phyloP scores from a whole-genome alignment of 2,797 vertebrate species.

The Serranus cabrilla region DNA sequence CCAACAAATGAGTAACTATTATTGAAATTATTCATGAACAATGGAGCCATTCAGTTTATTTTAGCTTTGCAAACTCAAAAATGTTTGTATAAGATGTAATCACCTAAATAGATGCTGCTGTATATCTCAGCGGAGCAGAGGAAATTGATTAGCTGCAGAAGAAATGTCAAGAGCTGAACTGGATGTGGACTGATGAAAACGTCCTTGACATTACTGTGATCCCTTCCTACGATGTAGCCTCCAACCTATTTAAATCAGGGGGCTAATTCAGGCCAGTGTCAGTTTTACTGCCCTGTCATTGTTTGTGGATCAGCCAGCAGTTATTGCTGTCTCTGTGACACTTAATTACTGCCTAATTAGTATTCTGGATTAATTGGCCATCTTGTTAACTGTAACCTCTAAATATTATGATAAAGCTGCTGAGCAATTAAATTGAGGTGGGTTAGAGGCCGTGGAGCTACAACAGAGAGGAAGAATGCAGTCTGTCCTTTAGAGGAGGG shows the following conservation, averaged over 20 bases:
- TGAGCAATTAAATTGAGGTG: constrained; percentile 72
- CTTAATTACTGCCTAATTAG: constrained; percentile 79
- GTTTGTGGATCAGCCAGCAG: constrained; percentile 76
- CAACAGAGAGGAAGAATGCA: constrained; percentile 30
- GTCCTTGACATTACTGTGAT: constrained; percentile 74
- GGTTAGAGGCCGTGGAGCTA: constrained; percentile 42
- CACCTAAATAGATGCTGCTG: constrained; percentile 17
- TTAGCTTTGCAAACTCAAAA: constrained; percentile 31
- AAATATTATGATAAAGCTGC: constrained; percentile 81
- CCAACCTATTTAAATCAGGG: constrained; percentile 66
- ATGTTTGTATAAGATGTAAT: constrained; percentile 32
- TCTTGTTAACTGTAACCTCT: constrained; percentile 83
- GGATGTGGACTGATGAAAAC: constrained; percentile 54
- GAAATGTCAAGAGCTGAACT: constrained; percentile 61
- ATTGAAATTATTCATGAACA: constrained; percentile 9
- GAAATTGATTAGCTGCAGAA: constrained; percentile 51
- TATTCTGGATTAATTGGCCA: constrained; percentile 81
- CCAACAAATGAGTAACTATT: constrained; percentile 4
- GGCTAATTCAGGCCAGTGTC: constrained; percentile 69
- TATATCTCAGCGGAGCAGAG: constrained; percentile 37
- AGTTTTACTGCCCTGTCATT: constrained; percentile 70
- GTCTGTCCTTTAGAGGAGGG: neutral
- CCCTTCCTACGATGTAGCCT: constrained; percentile 54
- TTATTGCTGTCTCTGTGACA: constrained; percentile 69
- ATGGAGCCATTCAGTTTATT: constrained; percentile 26